Percentiles rank a stretch among this genome's conserved stretches.
Evolutionary conservation across 2,888 invertebrate species (phyloP).

Genomic region (Julus scandinavius): DNA sequence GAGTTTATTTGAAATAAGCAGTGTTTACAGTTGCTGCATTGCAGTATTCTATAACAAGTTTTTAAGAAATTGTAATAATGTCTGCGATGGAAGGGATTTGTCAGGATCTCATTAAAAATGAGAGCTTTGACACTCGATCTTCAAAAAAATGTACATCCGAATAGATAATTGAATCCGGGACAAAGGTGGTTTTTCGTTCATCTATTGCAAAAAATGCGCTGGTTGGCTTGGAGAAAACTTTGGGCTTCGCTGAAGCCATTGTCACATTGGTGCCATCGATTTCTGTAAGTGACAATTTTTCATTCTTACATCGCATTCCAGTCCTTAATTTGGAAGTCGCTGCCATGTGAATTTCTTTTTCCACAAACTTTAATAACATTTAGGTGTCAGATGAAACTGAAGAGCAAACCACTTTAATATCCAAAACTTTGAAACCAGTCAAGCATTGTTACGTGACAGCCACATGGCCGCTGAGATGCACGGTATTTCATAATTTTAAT

Average conservation of each 20-base stretch:
- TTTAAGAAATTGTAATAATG: neutral
- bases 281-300: neutral
- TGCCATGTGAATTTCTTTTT: neutral
- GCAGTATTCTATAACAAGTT: neutral
- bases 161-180: conserved; percentile 38
- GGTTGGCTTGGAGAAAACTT: conserved; percentile 5
- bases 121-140: neutral
- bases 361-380: neutral
- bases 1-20: no score
- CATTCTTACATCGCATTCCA: neutral
- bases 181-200: conserved; percentile 37
- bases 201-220: conserved; percentile 34
- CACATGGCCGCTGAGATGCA: conserved; percentile 13
- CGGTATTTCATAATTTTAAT: neutral
- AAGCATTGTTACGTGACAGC: neutral
- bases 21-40: neutral
- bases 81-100: neutral
- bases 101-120: neutral
- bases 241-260: conserved; percentile 41
- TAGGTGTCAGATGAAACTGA: conserved; percentile 9
- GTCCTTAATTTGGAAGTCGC: neutral
- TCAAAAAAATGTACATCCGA: no score
- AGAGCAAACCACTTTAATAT: neutral
- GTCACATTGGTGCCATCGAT: conserved; percentile 47
- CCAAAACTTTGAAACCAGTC: conserved; percentile 19